These are phyloP conservation scores for Galleria mellonella DNA, from an alignment of 1,140 invertebrate genomes.

Conservation along the genomic window DNA sequence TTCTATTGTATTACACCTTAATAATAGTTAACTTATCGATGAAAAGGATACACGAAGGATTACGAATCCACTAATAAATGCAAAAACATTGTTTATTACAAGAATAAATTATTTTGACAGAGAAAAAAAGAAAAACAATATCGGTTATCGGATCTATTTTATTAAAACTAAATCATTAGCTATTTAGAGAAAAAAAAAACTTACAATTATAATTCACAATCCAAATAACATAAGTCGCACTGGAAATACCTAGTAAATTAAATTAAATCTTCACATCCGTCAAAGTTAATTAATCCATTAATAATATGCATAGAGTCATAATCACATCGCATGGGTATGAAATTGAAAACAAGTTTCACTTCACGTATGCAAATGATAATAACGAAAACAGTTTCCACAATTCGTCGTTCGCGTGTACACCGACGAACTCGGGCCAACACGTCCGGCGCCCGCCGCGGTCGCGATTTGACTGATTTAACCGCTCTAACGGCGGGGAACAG, in stretches of 20 bases:
- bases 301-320: conserved; percentile 20
- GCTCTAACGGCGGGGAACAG: conserved; percentile 42
- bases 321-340: conserved; percentile 46
- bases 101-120: no score
- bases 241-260: conserved; percentile 23
- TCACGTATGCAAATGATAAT: conserved; percentile 52
- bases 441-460: conserved; percentile 29
- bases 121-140: no score
- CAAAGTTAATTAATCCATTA: conserved; percentile 18
- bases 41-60: no score
- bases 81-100: no score
- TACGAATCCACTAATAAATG: no score
- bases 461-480: conserved; percentile 40
- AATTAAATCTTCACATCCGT: conserved; percentile 43
- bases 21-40: no score
- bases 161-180: no score
- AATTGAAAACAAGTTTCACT: conserved; percentile 52
- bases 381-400: conserved; percentile 57
- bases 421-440: conserved; percentile 13
- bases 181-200: conserved; percentile 15
- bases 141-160: no score
- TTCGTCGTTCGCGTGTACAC: conserved; percentile 30
- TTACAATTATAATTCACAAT: conserved; percentile 47
- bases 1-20: no score
- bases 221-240: conserved; percentile 35